Conservation (phyloP, 2,888 invertebrate genomes). For the Spatulosminthurus flaviceps region DNA sequence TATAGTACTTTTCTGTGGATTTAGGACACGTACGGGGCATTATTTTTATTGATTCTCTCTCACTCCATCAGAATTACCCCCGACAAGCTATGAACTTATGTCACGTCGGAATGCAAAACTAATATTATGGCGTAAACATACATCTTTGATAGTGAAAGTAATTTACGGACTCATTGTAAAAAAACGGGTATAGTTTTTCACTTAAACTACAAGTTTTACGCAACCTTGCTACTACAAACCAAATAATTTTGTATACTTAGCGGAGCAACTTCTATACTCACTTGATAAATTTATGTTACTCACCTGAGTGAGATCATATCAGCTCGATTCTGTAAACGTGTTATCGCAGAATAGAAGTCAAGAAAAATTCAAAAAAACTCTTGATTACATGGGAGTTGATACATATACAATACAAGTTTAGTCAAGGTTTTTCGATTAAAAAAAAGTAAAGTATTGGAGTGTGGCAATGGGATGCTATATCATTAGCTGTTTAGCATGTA, state of each 20-base stretch:
- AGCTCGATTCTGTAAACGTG: no score
- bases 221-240: neutral
- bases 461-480: slow-evolving; percentile 13
- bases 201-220: neutral
- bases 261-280: no score
- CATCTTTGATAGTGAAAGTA: neutral
- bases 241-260: no score
- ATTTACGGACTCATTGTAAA: neutral
- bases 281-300: no score
- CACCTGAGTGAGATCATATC: no score
- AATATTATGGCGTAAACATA: neutral
- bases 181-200: neutral
- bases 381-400: neutral
- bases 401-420: slow-evolving; percentile 4
- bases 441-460: slow-evolving; percentile 5
- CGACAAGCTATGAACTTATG: neutral
- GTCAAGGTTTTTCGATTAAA: slow-evolving; percentile 14
- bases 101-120: neutral
- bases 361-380: neutral
- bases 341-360: no score
- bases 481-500: slow-evolving; percentile 24
- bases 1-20: neutral
- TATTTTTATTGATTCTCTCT: slow-evolving; percentile 4
- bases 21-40: neutral
- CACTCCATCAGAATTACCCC: slow-evolving; percentile 12